Percentiles rank a stretch among this genome's conserved stretches.
These are phyloP conservation scores for Drosophila anomalipes DNA, from an alignment of 2,888 invertebrate genomes.

Conservation along the genomic window DNA sequence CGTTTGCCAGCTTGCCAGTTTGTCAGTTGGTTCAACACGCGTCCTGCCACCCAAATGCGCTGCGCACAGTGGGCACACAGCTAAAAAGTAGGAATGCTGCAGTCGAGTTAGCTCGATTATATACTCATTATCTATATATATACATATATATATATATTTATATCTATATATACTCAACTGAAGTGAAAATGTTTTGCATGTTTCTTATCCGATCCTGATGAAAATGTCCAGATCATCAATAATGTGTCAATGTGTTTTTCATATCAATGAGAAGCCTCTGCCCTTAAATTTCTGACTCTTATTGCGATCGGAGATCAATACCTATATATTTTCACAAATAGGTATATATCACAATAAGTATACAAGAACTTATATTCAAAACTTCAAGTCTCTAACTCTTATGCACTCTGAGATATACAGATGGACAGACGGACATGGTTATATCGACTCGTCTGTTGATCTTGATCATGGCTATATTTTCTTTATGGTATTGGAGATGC, in stretches of 20 bases:
- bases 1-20: conserved; percentile 20
- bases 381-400: neutral
- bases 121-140: too few species aligned
- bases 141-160: too few species aligned
- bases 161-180: neutral
- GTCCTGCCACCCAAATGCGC: conserved; percentile 36
- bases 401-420: neutral
- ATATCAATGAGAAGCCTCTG: neutral
- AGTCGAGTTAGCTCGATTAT: neutral
- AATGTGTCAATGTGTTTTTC: neutral
- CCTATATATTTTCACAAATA: neutral
- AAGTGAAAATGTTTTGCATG: neutral
- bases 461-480: neutral
- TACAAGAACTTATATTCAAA: neutral
- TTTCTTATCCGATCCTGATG: neutral
- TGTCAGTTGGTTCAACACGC: conserved; percentile 50
- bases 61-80: conserved; percentile 26
- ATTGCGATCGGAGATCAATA: neutral
- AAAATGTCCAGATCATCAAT: neutral
- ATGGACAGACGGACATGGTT: neutral
- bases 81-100: neutral
- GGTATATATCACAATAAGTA: too few species aligned
- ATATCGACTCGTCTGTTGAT: neutral
- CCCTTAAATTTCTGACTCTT: neutral
- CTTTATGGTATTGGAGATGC: neutral